Evolutionary conservation across 2,888 invertebrate genomes (phyloP).

Genomic region (Brachypalpus laphriformis): DNA sequence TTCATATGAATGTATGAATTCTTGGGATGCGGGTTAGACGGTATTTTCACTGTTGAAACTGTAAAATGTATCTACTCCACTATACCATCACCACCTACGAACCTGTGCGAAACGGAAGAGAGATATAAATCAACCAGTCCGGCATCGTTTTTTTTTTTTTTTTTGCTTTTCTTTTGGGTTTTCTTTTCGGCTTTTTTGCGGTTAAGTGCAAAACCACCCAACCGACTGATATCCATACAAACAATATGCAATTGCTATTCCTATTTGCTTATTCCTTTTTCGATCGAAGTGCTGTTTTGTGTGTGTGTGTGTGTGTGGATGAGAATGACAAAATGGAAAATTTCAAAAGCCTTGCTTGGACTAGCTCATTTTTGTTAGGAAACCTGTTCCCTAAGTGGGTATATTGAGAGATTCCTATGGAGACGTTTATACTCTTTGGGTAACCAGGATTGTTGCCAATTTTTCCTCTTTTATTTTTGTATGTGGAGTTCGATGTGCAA

Average conservation of each 20-base stretch:
- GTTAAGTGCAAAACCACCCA: constrained; percentile 52
- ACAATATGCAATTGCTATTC: constrained; percentile 54
- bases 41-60: constrained; percentile 29
- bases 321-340: constrained; percentile 63
- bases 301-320: not conserved
- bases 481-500: not conserved
- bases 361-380: not conserved
- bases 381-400: constrained; percentile 44
- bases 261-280: constrained; percentile 20
- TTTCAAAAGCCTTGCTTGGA: constrained; percentile 34
- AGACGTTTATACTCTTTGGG: constrained; percentile 9
- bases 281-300: not conserved
- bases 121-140: constrained; percentile 64
- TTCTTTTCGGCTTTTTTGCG: constrained; percentile 16
- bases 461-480: not conserved
- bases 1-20: constrained; percentile 53
- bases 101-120: constrained; percentile 54
- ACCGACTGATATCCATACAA: constrained; percentile 46
- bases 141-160: constrained; percentile 4
- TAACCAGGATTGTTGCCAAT: constrained; percentile 33
- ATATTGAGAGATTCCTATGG: constrained; percentile 21
- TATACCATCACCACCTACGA: constrained; percentile 63
- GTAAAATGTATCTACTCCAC: constrained; percentile 17
- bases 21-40: constrained; percentile 33
- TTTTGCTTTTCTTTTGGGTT: constrained; percentile 21